Evolutionary conservation across 2,797 vertebrate genomes (phyloP).

Genomic region (Furcifer pardalis): DNA sequence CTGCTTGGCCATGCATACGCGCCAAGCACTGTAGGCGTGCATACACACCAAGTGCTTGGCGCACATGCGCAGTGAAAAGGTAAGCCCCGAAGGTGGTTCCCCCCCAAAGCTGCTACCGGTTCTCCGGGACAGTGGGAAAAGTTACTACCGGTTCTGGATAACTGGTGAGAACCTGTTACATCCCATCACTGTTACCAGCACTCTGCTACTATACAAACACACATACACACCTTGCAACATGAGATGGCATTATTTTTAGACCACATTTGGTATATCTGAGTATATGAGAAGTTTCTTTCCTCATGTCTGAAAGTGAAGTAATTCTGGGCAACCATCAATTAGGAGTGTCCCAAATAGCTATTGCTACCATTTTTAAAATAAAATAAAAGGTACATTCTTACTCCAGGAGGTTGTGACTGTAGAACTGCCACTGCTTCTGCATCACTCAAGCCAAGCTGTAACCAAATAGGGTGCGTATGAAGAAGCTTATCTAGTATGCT

Average conservation of each 20-base stretch:
- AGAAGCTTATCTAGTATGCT: constrained; percentile 91
- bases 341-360: neutral
- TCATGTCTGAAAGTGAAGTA: neutral
- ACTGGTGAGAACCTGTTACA: no score
- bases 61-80: no score
- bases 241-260: neutral
- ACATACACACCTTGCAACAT: neutral
- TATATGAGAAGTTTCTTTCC: neutral
- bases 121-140: no score
- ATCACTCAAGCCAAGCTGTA: constrained; percentile 86
- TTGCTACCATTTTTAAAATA: neutral
- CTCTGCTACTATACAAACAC: no score
- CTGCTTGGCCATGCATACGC: no score
- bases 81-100: no score
- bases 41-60: no score
- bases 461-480: constrained; percentile 89
- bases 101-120: no score
- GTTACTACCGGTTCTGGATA: no score
- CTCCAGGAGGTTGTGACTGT: constrained; percentile 87
- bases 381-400: constrained; percentile 71
- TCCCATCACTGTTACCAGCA: no score
- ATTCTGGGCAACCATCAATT: neutral
- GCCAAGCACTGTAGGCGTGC: no score
- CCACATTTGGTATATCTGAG: neutral
- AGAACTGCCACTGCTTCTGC: constrained; percentile 83